Evolutionary conservation across 2,888 invertebrate species (phyloP), one percentile per base, ranked within the genome.

Genomic region (Miltochrista miniata): DNA sequence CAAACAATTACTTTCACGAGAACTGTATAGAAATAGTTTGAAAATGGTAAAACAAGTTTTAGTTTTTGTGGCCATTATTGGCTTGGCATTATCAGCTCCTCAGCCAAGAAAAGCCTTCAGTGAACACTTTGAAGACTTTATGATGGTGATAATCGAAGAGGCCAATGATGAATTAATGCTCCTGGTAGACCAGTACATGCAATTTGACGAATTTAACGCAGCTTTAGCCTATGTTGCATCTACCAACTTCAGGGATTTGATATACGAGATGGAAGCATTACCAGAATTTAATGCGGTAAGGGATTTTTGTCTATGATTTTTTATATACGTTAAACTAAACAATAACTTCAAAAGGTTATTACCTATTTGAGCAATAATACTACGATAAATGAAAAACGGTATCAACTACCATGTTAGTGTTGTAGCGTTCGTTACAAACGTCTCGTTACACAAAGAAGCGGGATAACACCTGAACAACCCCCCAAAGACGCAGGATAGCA

Each of bases 251-350:
- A 83, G 72, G 49, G 72, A 78, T 1, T 62, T 87, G 33, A 55
- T 87, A 1, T 74, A 72, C 29, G 86, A 88, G 56, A 79, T 88
- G 80, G 86, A 87, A 68, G 64, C 71, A 5, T 66, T 87, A 54
- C 86, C 85, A 12, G 85, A 87, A 70, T 87, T 88, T 53, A 60
- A 65, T 54, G 83, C 83, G 54, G 87, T 88, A 61, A 85, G 86
- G 18, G 2, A 2, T 4, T 24, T 31, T 7, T 8, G 3, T 31
- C 8, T 7, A 7, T 31, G 31, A 7, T 7, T 4, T 24, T 24
- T 24, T n/a, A n/a, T n/a, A n/a, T n/a, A n/a, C n/a, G n/a, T n/a
- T n/a, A n/a, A n/a, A n/a, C n/a, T n/a, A n/a, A n/a, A n/a, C n/a
- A n/a, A n/a, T n/a, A n/a, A n/a, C n/a, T n/a, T n/a, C n/a, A n/a